These are phyloP conservation scores for Blennius ocellaris DNA, from an alignment of 2,113 vertebrate genomes.

Conservation along the genomic window DNA sequence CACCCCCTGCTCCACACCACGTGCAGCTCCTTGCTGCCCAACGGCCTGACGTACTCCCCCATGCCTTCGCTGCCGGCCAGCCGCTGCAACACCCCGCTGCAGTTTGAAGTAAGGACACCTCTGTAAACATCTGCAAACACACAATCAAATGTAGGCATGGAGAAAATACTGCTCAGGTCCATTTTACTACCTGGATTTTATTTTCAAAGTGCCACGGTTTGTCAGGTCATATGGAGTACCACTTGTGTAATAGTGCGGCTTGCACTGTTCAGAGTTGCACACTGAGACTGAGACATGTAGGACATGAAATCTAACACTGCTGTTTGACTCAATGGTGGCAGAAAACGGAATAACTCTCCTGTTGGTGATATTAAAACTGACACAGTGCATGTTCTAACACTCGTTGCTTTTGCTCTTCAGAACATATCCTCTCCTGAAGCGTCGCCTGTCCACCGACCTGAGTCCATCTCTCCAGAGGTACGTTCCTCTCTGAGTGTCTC, in stretches of 20 bases:
- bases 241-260: too few species aligned
- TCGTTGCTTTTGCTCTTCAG: slow-evolving; percentile 78
- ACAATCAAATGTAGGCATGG: too few species aligned
- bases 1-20: slow-evolving; percentile 85
- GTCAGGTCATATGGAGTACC: too few species aligned
- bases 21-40: slow-evolving; percentile 84
- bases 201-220: too few species aligned
- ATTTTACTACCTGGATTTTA: too few species aligned
- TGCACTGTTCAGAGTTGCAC: too few species aligned
- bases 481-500: slow-evolving; percentile 28
- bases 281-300: too few species aligned
- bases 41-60: slow-evolving; percentile 89
- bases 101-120: slow-evolving; percentile 90
- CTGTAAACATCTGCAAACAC: background rate
- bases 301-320: too few species aligned
- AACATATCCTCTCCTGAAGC: slow-evolving; percentile 97
- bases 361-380: too few species aligned
- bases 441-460: slow-evolving; percentile 91
- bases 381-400: slow-evolving; percentile 6
- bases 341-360: too few species aligned
- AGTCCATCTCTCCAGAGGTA: slow-evolving; percentile 97
- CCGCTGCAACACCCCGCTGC: slow-evolving; percentile 97
- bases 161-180: too few species aligned
- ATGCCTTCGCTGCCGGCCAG: slow-evolving; percentile 92
- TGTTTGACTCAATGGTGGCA: too few species aligned